Evolutionary conservation across 2,113 vertebrate species (phyloP), one percentile per base, ranked within the genome.

Genomic region (Nansenia antarctica): DNA sequence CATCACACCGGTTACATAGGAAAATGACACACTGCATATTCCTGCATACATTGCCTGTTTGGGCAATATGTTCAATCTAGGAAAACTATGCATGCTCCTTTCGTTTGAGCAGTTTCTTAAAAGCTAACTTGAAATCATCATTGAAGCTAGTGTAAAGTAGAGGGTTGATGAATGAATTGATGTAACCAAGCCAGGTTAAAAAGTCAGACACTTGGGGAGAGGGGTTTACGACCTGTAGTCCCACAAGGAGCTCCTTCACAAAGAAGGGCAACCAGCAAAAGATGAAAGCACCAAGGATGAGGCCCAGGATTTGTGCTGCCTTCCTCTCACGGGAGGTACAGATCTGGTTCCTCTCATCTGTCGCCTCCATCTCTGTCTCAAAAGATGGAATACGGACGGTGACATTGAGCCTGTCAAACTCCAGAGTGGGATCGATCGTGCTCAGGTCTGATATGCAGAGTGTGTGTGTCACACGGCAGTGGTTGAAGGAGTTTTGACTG

Each of bases 191-290:
- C 95, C 95, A 97, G 2, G 95, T 95, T 73, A 97, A 90, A 70
- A 95, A 86, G 66, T 96, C 94, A 0, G 93, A 93, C 62, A 95
- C 85, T 27, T 90, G 86, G 2, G 88, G 79, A 15, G 94, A 94
- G 0, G 94, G 92, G 2, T 37, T 85, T n/a, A 91, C 85, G 57
- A 94, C 1, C 1, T 80, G 87, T 49, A 96, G 83, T 2, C 95
- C 95, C 42, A 95, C 93, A 55, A 95, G 88, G 32, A 97, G 73
- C 78, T 97, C 95, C 76, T 96, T 96, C 62, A 96, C 86, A 75
- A 97, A 97, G 90, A 97, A 97, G 5, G 95, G 95, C 73, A 97
- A 79, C 95, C 95, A 97, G 52, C 94, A 96, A 76, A 95, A 58
- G 70, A 97, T 93, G 85, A 97, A 97, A 26, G 95, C 94, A 3